A percentile compares a stretch with the other conserved stretches of the same genome.
phyloP scores from a whole-genome alignment of 2,797 vertebrate genomes.

The Carcharodon carcharias region DNA sequence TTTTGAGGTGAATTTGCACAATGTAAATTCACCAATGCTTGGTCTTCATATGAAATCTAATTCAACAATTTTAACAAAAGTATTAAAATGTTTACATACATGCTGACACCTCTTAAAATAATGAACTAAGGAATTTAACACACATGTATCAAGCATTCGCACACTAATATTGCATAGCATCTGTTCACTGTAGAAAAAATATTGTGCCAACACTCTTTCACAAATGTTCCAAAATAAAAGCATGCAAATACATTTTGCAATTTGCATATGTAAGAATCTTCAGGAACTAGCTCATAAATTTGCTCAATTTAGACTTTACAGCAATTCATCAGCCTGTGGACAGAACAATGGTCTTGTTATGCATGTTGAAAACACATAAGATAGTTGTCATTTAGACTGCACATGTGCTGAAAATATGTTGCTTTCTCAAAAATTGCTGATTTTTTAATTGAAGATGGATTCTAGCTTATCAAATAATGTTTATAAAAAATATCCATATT shows the following conservation, averaged over 20 bases:
- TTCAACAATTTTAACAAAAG: neutral
- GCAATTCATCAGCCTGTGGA: neutral
- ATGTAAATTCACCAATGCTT: neutral
- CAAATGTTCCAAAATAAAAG: neutral
- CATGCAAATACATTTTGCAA: neutral
- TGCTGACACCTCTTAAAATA: neutral
- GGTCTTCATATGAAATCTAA: neutral
- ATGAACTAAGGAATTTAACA: neutral
- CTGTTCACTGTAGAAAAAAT: neutral
- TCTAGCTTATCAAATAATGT: conserved; percentile 48
- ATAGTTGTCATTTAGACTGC: conserved; percentile 1
- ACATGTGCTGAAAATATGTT: neutral
- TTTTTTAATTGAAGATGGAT: neutral
- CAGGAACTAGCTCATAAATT: neutral
- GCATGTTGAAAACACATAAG: neutral
- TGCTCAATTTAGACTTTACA: neutral
- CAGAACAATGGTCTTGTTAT: conserved; percentile 19
- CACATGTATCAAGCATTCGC: neutral
- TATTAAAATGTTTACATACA: neutral
- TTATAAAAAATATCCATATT: conserved; percentile 57
- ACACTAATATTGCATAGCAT: neutral
- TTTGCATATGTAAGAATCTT: neutral
- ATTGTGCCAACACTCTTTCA: neutral
- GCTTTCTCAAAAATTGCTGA: neutral
- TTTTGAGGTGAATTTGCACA: neutral